Evolutionary conservation across 2,113 vertebrate species (phyloP), one percentile per base, ranked within the genome.

Genomic region (Cebidichthys violaceus): DNA sequence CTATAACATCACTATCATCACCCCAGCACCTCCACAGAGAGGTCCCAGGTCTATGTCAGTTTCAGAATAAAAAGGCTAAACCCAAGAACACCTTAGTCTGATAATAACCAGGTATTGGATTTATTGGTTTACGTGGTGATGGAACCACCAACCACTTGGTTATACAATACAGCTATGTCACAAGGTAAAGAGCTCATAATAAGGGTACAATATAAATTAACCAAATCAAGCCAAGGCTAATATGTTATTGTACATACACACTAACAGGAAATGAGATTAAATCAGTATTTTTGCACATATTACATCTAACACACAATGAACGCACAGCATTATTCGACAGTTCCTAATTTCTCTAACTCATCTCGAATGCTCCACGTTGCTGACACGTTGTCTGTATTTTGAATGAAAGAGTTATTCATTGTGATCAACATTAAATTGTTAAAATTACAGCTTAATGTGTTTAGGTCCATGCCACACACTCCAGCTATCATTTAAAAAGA

Each of bases 401-500:
- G 67, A 75, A 70, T 85, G 54, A 85, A 84, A 84, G 55, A 64
- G 54, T 73, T 70, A 72, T 84, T 85, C 72, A 88, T 66, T 88
- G 60, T 85, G 68, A 77, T 82, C 50, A 47, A 86, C 70, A 88
- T 88, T 86, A 87, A 88, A 87, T 31, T 83, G 81, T 88, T 86
- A 86, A 78, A 88, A 88, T 87, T 77, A 88, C 37, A 73, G 76
- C 81, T 84, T 77, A 88, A 88, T 89, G 82, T 85, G 87, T 84
- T 81, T 66, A 86, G 80, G 80, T 78, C 86, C 50, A 10, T 18
- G 61, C 85, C 85, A 75, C 87, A 88, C 87, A 88, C 89, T 90
- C 81, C 85, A 88, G 81, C 88, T 87, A 87, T 93, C 85, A 89
- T 92, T 89, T 91, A 89, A 89, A 87, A 85, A 74, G 84, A 77